These are phyloP conservation scores for Ceratothoa steindachneri DNA, from an alignment of 2,888 invertebrate species.

Conservation along the genomic window DNA sequence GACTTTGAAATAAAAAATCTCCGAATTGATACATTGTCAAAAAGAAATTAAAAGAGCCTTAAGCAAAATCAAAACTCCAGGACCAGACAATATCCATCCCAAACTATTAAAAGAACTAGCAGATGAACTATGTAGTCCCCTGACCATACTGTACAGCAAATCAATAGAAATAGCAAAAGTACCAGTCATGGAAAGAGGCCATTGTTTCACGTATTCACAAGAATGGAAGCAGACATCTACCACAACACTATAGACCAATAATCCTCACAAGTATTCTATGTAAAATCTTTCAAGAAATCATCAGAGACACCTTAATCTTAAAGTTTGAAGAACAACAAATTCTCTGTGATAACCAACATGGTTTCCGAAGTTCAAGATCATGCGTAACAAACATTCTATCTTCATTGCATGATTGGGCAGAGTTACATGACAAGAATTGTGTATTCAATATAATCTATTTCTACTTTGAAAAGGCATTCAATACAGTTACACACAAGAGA, in stretches of 20 bases:
- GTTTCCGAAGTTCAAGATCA: neutral
- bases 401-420: neutral
- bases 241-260: neutral
- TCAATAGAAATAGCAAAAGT: too few species aligned
- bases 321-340: neutral
- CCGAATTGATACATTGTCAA: too few species aligned
- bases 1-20: too few species aligned
- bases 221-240: too few species aligned
- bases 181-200: too few species aligned
- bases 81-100: too few species aligned
- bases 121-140: too few species aligned
- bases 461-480: neutral
- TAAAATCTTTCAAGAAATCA: neutral
- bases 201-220: too few species aligned
- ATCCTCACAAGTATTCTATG: neutral
- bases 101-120: too few species aligned
- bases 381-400: neutral
- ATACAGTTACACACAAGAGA: neutral
- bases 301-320: neutral
- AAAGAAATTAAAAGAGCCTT: too few species aligned
- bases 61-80: too few species aligned
- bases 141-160: too few species aligned
- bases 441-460: neutral
- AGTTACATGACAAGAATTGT: neutral
- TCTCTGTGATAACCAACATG: neutral